These are phyloP conservation scores for Pipistrellus nathusii DNA, from an alignment of 2,797 vertebrate species.

Conservation along the genomic window DNA sequence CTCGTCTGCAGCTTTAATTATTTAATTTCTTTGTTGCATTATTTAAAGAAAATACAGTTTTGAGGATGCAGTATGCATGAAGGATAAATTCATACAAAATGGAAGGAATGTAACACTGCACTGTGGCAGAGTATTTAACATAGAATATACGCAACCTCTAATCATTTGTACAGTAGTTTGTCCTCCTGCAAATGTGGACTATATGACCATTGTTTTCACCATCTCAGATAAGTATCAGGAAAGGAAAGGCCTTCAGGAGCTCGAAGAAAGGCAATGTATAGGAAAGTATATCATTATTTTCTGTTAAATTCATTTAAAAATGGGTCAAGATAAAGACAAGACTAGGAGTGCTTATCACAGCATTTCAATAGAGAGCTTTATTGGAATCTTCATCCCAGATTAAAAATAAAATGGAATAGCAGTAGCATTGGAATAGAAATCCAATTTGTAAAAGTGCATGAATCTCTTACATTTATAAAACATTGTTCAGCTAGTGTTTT, in stretches of 20 bases:
- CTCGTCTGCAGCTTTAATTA: conserved; percentile 66
- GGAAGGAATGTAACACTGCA: not conserved
- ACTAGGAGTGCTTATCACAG: conserved; percentile 53
- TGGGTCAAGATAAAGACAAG: conserved; percentile 52
- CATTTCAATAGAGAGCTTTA: conserved; percentile 53
- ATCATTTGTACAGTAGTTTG: conserved; percentile 25
- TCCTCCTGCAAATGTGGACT: conserved; percentile 33
- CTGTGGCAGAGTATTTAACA: not conserved
- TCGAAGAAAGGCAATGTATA: not conserved
- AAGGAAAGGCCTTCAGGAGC: conserved; percentile 43
- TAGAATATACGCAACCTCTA: not conserved
- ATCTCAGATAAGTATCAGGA: conserved; percentile 49
- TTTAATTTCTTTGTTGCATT: conserved; percentile 76
- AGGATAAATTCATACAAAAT: conserved; percentile 45
- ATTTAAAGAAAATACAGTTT: conserved; percentile 72
- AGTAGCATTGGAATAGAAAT: not conserved
- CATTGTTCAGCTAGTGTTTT: conserved; percentile 38
- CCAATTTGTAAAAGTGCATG: conserved; percentile 37
- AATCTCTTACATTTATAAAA: not conserved
- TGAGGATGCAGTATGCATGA: conserved; percentile 37
- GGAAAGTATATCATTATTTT: not conserved
- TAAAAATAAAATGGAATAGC: conserved; percentile 56
- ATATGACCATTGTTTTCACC: conserved; percentile 47
- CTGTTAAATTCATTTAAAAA: conserved; percentile 63
- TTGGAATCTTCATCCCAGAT: conserved; percentile 24